Percentiles rank a stretch among this genome's conserved stretches.
These are phyloP conservation scores for Leucopsar rothschildi DNA, from an alignment of 2,113 vertebrate species.

Conservation along the genomic window DNA sequence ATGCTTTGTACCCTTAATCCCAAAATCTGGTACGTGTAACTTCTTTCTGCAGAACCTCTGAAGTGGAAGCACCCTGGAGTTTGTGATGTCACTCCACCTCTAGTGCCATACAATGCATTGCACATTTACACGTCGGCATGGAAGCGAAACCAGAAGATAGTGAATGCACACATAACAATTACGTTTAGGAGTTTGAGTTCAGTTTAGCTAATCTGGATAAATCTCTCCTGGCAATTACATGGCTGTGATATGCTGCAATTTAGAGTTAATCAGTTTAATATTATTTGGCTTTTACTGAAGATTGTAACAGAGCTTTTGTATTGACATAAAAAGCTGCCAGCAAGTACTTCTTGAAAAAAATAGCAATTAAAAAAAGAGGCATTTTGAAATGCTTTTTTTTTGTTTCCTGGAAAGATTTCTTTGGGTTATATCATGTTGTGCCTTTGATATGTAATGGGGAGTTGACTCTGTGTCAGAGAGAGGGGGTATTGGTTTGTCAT, in stretches of 20 bases:
- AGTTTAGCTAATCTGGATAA: background rate
- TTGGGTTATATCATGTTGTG: conserved; percentile 10
- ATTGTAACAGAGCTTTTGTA: background rate
- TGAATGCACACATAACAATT: background rate
- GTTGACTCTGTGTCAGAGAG: background rate
- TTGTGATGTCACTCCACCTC: background rate
- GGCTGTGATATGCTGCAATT: conserved; percentile 12
- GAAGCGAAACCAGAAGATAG: background rate
- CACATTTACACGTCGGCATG: background rate
- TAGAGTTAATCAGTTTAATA: background rate
- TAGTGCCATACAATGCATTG: conserved; percentile 26
- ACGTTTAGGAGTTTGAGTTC: background rate
- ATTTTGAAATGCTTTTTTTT: background rate
- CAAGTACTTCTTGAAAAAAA: background rate
- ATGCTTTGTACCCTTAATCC: background rate
- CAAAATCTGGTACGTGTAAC: background rate
- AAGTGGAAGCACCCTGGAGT: background rate
- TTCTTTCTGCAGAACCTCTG: background rate
- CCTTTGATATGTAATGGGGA: background rate
- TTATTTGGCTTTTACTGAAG: conserved; percentile 4
- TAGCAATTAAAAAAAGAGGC: background rate
- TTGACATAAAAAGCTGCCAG: background rate
- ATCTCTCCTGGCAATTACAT: background rate
- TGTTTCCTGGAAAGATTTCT: background rate
- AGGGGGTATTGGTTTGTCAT: background rate